Base-by-base conservation (phyloP, 2,797 vertebrate species). In the Karalla daura region DNA sequence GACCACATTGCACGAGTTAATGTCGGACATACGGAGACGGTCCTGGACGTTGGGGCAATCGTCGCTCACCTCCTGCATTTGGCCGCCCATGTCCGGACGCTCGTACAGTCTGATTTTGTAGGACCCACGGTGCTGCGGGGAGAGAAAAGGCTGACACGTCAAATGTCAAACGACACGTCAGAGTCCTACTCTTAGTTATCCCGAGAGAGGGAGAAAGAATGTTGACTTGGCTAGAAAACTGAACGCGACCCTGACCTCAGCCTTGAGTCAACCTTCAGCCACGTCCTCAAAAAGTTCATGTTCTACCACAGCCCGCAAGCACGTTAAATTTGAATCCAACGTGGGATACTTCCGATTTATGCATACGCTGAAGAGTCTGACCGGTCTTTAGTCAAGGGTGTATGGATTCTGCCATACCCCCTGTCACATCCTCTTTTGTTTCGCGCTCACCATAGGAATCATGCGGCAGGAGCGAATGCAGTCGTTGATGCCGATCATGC, bases 41-140 rank as follows among this genome's bases (percentile, higher is more conserved):
- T 90, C 87, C 74, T 84, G 86, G 64, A 90, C 37, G n/a, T 79
- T 87, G 46, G 87, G 87, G 65, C 87, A 87, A 10, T 89, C 87
- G 1, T 89, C 85, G 44, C 47, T 86, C 67, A 90, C 56, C 63
- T 89, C 87, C 17, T 85, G 84, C 85, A 87, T 89, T 60, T 86
- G 85, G 52, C 87, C 83, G 11, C 44, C 5, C 89, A 89, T 82
- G 61, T 90, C 89, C 1, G 83, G 56, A 25, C 79, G 86, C 56
- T 90, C 89, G 1, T 86, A 89, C 56, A 90, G 12, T 49, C 64
- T 62, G 12, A 89, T 86, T 69, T 79, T 90, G 85, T 81, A 92
- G 47, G 84, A 45, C 4, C 91, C 89, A 5, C 78, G 86, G 47
- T 87, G 78, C 89, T 89, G 70, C 50, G 20, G 33, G 40, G 17